Base-by-base conservation (phyloP, 2,797 vertebrate species). In the Hippoglossus hippoglossus region DNA sequence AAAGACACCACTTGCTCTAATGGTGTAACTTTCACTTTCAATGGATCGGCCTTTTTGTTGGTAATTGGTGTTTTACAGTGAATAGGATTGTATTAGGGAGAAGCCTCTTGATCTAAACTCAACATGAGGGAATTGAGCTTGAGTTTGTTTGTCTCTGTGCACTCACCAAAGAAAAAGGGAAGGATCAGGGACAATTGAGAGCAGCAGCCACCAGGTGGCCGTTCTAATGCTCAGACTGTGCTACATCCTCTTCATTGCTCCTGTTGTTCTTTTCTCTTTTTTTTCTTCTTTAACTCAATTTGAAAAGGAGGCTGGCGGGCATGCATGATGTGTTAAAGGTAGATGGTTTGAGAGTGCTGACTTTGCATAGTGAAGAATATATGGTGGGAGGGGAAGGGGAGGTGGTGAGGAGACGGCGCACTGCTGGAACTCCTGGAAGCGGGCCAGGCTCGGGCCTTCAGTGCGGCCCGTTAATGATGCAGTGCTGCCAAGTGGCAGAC, bases 331-430 rank as follows among this genome's bases (percentile, higher is more conserved):
- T 87, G 85, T 81, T 89, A 87, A 91, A 92, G 92, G 89, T 89
- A 84, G 87, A 92, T 81, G 80, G 81, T 61, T 67, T 72, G 74
- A 81, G 89, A 92, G 66, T 92, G 94, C 93, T 94, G 91, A 94
- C 91, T 91, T 90, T 86, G 91, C 93, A 89, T 79, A 90, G 88
- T 86, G 65, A 26, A 67, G 67, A 67, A 73, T 87, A 70, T 70
- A 68, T 74, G 39, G 58, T 59, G 67, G 65, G 61, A 50, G 18
- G 31, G 56, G 11, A 41, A 1, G 24, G 59, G 58, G 36, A 39
- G 26, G 46, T 21, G 46, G 28, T 5, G 46, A 53, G n/a, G 2
- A 46, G 31, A 64, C 19, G 6, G 53, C 64, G 49, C 6, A 9
- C 67, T 22, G 55, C 75, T 75, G 73, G 68, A 71, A 61, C 67